phyloP scores from a whole-genome alignment of 92 coral and sea anemone species.

The Meandrina meandrites region DNA sequence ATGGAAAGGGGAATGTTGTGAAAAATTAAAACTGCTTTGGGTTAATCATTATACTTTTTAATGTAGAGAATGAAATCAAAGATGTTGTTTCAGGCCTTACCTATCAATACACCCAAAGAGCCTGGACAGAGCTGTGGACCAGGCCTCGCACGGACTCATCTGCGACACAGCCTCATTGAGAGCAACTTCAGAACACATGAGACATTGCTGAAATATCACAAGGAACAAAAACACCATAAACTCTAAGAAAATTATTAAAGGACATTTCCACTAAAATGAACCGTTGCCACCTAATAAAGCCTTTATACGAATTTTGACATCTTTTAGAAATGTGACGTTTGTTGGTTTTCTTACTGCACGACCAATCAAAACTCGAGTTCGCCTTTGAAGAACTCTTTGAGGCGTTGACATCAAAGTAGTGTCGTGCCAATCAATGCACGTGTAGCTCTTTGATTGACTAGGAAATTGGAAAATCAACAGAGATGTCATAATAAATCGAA shows the following conservation, averaged over 20 bases:
- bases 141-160: conserved; percentile 99
- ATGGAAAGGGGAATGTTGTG: not conserved
- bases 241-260: not conserved
- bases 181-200: conserved; percentile 90
- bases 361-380: too few relatives aligned
- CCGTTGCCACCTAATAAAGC: not conserved
- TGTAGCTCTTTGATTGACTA: too few relatives aligned
- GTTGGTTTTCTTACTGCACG: too few relatives aligned
- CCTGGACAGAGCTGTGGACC: conserved; percentile 93
- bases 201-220: conserved; percentile 71
- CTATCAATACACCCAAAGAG: conserved; percentile 85
- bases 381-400: too few relatives aligned
- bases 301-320: not conserved
- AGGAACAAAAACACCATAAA: not conserved
- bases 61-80: not conserved
- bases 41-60: not conserved
- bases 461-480: too few relatives aligned
- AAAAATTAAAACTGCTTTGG: too few relatives aligned
- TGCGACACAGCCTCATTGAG: conserved; percentile 97
- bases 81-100: conserved; percentile 42
- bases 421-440: too few relatives aligned
- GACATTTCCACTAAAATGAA: not conserved
- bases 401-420: too few relatives aligned
- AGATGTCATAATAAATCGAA: too few relatives aligned
- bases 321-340: too few relatives aligned